phyloP scores from a whole-genome alignment of 2,888 invertebrate genomes.

The Drosophila aldrichi region DNA sequence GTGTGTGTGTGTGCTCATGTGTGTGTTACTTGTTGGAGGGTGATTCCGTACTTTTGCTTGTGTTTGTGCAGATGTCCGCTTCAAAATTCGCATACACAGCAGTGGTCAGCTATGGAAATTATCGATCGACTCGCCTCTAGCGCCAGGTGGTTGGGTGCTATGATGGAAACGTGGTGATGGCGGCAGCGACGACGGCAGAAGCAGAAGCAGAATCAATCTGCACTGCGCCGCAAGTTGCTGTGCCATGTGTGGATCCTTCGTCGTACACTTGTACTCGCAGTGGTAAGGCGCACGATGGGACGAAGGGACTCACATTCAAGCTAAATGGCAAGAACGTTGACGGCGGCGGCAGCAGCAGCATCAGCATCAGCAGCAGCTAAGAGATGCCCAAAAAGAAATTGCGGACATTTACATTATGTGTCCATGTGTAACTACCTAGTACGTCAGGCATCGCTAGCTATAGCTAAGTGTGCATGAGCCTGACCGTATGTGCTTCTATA shows the following conservation, averaged over 20 bases:
- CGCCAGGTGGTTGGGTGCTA: constrained; percentile 82
- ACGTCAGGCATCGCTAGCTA: constrained; percentile 39
- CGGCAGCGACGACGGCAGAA: constrained; percentile 66
- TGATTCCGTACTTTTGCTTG: constrained; percentile 65
- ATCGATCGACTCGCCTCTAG: constrained; percentile 85
- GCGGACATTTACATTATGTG: constrained; percentile 82
- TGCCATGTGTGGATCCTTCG: constrained; percentile 63
- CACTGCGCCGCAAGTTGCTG: constrained; percentile 73
- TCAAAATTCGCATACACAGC: constrained; percentile 83
- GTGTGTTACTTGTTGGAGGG: constrained; percentile 56
- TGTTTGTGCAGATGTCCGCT: constrained; percentile 81
- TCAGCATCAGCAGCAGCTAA: constrained; percentile 74
- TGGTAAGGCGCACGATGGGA: constrained; percentile 41
- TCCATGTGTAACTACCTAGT: constrained; percentile 71
- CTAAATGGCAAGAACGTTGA: constrained; percentile 82
- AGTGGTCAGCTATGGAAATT: constrained; percentile 85
- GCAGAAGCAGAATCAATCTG: constrained; percentile 69
- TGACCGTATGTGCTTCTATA: constrained; percentile 55
- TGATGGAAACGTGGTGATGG: constrained; percentile 72
- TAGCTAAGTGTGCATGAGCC: constrained; percentile 53
- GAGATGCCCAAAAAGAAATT: constrained; percentile 84
- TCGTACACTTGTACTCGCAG: constrained; percentile 46
- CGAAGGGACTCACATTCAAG: constrained; percentile 68
- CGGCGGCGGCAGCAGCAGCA: constrained; percentile 66
- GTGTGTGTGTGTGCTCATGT: constrained; percentile 29